A percentile compares a stretch with the other conserved stretches of the same genome.
Conservation (phyloP, 1,140 invertebrate genomes). For the Drosophila dunni region DNA sequence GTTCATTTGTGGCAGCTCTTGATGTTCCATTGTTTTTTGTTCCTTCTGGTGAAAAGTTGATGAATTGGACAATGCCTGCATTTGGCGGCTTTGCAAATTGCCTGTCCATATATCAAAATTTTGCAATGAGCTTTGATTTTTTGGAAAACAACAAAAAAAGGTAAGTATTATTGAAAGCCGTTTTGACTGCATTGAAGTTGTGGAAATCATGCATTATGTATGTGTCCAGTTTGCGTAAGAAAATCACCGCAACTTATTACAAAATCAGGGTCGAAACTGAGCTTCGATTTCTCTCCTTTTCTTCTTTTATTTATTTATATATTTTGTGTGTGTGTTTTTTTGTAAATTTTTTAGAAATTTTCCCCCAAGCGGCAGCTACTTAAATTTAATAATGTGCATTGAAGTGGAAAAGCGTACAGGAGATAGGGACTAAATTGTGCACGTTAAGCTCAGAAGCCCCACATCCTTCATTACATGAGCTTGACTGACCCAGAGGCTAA, state of each 20-base stretch:
- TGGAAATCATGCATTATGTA: slow-evolving; percentile 66
- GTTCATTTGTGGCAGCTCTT: slow-evolving; percentile 18
- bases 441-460: slow-evolving; percentile 40
- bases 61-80: slow-evolving; percentile 37
- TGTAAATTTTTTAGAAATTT: slow-evolving; percentile 46
- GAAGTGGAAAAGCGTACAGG: slow-evolving; percentile 54
- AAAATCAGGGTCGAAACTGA: slow-evolving; percentile 42
- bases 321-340: neutral
- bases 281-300: slow-evolving; percentile 25
- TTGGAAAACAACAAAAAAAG: neutral
- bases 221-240: slow-evolving; percentile 10
- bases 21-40: slow-evolving; percentile 17
- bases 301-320: slow-evolving; percentile 35
- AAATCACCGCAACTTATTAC: slow-evolving; percentile 42
- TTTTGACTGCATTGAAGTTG: slow-evolving; percentile 8
- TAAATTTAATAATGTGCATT: slow-evolving; percentile 68
- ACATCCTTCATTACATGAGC: slow-evolving; percentile 62
- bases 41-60: neutral
- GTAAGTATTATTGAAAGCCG: slow-evolving; percentile 21
- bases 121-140: slow-evolving; percentile 62
- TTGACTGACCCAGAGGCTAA: slow-evolving; percentile 71
- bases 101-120: slow-evolving; percentile 44
- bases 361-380: slow-evolving; percentile 51
- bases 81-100: slow-evolving; percentile 65
- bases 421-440: slow-evolving; percentile 31